Base-by-base conservation (phyloP, 2,797 vertebrate species). In the Gephyroberyx darwinii region DNA sequence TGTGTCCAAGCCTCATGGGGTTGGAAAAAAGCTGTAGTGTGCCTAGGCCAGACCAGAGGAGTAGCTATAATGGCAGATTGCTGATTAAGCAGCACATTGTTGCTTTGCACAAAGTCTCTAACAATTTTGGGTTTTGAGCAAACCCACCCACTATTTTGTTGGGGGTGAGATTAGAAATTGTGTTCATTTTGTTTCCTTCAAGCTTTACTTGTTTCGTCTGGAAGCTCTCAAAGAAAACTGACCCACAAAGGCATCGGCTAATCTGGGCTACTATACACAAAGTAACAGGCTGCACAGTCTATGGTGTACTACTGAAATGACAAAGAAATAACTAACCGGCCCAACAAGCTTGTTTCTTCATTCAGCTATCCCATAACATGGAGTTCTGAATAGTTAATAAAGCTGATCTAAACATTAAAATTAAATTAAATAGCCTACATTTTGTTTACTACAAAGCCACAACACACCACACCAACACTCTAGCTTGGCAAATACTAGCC, bases 41-140 rank as follows among this genome's bases (percentile, higher is more conserved):
- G 61, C 64, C 13, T 37, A 45, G 10, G 62, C 45, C 31, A 54
- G 56, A 41, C 72, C 8, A 80, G 58, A 65, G 50, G 1, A 76
- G 52, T 3, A 30, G 65, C 17, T 61, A 87, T 65, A 81, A 85
- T 72, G 59, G 70, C 60, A 72, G 56, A 30, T 19, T 65, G 75
- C 64, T 86, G 74, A 76, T 71, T 78, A 55, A 54, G 41, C 19
- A 0, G 43, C 35, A 14, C 26, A 47, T 69, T 56, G 50, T 53
- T 55, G 12, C 72, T 69, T 54, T 77, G 78, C 64, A 50, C 74
- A 74, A 69, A 62, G 26, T 74, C 51, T 60, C 10, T 71, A 57
- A 45, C 63, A 78, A 63, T 41, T 58, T 75, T 77, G 66, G 72
- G 75, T 80, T 80, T 74, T 73, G 71, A 81, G 80, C 74, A 83